A percentile compares a stretch with the other conserved stretches of the same genome.
Conservation (phyloP, 1,140 invertebrate genomes). For the Galleria mellonella region DNA sequence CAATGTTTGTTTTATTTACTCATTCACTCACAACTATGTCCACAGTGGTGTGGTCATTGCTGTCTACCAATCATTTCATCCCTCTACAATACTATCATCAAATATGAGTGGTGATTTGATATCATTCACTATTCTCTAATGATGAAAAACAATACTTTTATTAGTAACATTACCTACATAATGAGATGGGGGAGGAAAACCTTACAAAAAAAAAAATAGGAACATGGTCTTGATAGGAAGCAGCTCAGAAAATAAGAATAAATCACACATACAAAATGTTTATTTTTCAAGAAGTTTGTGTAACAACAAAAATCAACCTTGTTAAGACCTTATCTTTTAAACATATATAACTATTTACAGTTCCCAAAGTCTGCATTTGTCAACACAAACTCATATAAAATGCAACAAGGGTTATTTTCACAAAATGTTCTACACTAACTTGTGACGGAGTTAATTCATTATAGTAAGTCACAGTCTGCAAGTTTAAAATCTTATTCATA, state of each 20-base stretch:
- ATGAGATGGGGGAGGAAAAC: conserved; percentile 24
- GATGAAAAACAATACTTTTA: too few species aligned
- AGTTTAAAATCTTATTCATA: conserved; percentile 57
- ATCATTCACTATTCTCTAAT: too few species aligned
- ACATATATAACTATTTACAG: conserved; percentile 74
- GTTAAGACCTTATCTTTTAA: conserved; percentile 70
- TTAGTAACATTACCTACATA: too few species aligned
- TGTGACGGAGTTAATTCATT: conserved; percentile 67
- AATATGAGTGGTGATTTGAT: too few species aligned
- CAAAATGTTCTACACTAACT: conserved; percentile 62
- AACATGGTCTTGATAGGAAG: too few species aligned
- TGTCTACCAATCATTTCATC: too few species aligned
- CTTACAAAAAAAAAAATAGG: too few species aligned
- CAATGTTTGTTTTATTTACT: conserved; percentile 42
- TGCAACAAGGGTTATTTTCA: conserved; percentile 69
- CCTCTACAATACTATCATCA: too few species aligned
- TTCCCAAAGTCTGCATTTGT: conserved; percentile 64
- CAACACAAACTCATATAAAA: conserved; percentile 69
- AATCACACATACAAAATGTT: conserved; percentile 73
- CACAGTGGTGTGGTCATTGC: conserved; percentile 4
- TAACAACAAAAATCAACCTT: conserved; percentile 74
- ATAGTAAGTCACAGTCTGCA: conserved; percentile 61
- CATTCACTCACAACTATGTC: not conserved
- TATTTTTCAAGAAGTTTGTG: conserved; percentile 73
- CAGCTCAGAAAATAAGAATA: conserved; percentile 27